phyloP scores from a whole-genome alignment of 2,797 vertebrate species.

The Aulostomus chinensis region DNA sequence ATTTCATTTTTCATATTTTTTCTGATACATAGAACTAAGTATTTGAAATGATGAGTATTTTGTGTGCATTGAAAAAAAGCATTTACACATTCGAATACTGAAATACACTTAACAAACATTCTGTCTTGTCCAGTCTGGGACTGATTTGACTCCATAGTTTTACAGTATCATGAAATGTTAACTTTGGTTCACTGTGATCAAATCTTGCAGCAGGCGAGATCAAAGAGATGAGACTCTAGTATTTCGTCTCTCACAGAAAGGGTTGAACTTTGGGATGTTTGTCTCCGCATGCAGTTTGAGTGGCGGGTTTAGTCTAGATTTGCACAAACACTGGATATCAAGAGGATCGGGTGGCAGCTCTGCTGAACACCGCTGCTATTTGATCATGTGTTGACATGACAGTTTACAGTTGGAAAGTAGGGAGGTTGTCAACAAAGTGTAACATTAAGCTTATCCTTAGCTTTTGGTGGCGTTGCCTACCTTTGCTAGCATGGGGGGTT shows the following conservation, averaged over 20 bases:
- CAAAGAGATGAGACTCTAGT: conserved; percentile 2
- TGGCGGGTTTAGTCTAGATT: conserved; percentile 3
- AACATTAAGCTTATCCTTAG: conserved; percentile 10
- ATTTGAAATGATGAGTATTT: too few species aligned
- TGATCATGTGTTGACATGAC: conserved; percentile 33
- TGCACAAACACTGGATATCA: conserved; percentile 24
- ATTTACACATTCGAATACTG: too few species aligned
- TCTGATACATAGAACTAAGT: too few species aligned
- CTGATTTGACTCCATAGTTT: conserved; percentile 5
- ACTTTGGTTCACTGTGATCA: conserved; percentile 1
- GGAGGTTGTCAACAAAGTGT: neutral
- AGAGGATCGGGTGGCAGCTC: conserved; percentile 28
- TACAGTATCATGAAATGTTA: conserved; percentile 11
- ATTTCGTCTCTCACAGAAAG: neutral
- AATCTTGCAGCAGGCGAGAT: conserved; percentile 17
- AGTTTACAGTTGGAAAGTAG: neutral
- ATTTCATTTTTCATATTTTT: too few species aligned
- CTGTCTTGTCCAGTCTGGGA: too few species aligned
- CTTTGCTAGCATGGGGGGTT: neutral
- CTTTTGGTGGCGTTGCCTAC: conserved; percentile 12
- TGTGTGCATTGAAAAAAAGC: too few species aligned
- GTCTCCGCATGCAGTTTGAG: conserved; percentile 14
- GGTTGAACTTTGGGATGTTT: conserved; percentile 1
- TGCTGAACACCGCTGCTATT: conserved; percentile 20
- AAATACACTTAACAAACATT: too few species aligned